phyloP scores from a whole-genome alignment of 2,888 invertebrate species.

The Reticulitermes lucifugus region DNA sequence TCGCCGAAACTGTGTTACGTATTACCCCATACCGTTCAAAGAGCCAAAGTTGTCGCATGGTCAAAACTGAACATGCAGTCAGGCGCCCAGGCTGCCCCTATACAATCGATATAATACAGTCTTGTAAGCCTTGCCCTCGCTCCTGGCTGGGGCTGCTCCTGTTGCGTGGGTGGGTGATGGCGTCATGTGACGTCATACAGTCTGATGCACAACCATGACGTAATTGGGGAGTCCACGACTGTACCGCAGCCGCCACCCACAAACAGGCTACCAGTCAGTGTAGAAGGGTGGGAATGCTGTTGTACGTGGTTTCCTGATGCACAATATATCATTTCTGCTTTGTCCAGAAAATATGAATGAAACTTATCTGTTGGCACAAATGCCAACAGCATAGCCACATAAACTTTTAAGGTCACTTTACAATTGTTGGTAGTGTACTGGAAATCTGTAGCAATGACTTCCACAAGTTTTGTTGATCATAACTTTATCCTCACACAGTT shows the following conservation, averaged over 20 bases:
- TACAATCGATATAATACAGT: slow-evolving; percentile 23
- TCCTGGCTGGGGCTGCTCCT: background rate
- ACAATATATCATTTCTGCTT: too few species aligned
- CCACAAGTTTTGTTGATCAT: too few species aligned
- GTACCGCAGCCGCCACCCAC: background rate
- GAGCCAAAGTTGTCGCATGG: too few species aligned
- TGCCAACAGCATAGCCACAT: too few species aligned
- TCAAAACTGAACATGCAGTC: background rate
- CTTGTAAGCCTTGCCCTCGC: slow-evolving; percentile 34
- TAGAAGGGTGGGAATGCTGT: background rate
- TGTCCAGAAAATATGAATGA: too few species aligned
- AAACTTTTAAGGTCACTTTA: too few species aligned
- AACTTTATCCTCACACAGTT: too few species aligned
- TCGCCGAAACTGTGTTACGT: too few species aligned
- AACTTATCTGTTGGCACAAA: too few species aligned
- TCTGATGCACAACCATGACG: slow-evolving; percentile 34
- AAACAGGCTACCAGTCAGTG: background rate
- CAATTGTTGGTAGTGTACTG: too few species aligned
- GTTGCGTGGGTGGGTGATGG: slow-evolving; percentile 18
- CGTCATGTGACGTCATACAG: slow-evolving; percentile 28
- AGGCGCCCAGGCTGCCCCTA: background rate
- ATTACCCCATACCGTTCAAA: too few species aligned
- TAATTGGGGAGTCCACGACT: background rate
- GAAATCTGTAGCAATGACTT: too few species aligned
- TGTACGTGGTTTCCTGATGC: background rate